These are phyloP conservation scores for Chelonus formosanus DNA, from an alignment of 2,888 invertebrate genomes.

Conservation along the genomic window DNA sequence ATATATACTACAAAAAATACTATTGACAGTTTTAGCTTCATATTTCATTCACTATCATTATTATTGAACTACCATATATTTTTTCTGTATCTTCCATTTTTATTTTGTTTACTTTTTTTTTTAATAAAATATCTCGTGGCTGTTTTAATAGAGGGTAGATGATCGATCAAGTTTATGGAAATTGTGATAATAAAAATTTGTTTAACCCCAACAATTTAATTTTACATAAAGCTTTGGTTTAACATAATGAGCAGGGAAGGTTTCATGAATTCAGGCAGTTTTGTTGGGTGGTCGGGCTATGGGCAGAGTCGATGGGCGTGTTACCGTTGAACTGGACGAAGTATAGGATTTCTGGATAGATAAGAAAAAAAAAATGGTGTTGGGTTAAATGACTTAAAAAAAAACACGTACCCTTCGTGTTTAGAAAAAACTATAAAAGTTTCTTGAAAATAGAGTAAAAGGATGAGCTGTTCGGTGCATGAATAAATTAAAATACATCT, in stretches of 20 bases:
- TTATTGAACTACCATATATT: too few relatives aligned
- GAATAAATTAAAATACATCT: too few relatives aligned
- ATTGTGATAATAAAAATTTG: background rate
- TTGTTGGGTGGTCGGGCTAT: conserved; percentile 33
- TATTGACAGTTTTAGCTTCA: too few relatives aligned
- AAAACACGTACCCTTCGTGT: conserved; percentile 14
- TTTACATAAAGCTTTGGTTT: background rate
- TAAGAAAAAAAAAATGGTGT: conserved; percentile 52
- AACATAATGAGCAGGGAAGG: conserved; percentile 6
- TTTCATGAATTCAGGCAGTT: conserved; percentile 17
- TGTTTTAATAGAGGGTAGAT: too few relatives aligned
- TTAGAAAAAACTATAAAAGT: background rate
- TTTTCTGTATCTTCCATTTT: too few relatives aligned
- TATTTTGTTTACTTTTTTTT: too few relatives aligned
- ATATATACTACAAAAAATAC: too few relatives aligned
- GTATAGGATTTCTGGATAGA: conserved; percentile 11
- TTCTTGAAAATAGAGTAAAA: conserved; percentile 5
- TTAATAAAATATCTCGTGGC: too few relatives aligned
- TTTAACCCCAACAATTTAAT: conserved; percentile 2
- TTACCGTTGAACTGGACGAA: conserved; percentile 26
- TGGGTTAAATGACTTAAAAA: conserved; percentile 44
- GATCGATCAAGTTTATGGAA: too few relatives aligned
- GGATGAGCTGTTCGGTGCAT: too few relatives aligned
- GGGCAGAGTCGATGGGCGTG: conserved; percentile 38
- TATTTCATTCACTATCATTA: too few relatives aligned